phyloP scores from a whole-genome alignment of 2,888 invertebrate species.

The Sesia bembeciformis region DNA sequence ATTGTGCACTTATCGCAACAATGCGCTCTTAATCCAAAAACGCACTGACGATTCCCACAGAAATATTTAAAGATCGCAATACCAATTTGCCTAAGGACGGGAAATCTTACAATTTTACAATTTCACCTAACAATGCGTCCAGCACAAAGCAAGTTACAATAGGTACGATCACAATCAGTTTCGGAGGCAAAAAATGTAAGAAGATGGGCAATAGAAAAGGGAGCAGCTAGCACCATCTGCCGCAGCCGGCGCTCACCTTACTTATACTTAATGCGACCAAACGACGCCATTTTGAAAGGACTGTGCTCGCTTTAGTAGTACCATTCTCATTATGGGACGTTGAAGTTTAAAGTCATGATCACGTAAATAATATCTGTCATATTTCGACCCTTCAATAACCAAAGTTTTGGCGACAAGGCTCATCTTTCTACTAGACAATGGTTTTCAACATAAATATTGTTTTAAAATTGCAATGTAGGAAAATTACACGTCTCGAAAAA shows the following conservation, averaged over 20 bases:
- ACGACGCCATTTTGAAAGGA: constrained; percentile 21
- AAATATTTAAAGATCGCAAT: constrained; percentile 35
- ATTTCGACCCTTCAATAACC: too few species aligned
- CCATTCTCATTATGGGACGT: constrained; percentile 2
- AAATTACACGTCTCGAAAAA: too few species aligned
- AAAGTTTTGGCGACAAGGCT: too few species aligned
- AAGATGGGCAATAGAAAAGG: constrained; percentile 65
- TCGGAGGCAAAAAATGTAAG: constrained; percentile 39
- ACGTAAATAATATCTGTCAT: too few species aligned
- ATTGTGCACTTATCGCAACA: constrained; percentile 14
- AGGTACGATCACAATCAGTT: constrained; percentile 55
- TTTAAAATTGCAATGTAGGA: too few species aligned
- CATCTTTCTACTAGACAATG: too few species aligned
- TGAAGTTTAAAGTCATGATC: too few species aligned
- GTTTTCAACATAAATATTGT: too few species aligned
- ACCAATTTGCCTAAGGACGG: constrained; percentile 48
- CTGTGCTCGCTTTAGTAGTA: constrained; percentile 11
- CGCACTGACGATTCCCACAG: constrained; percentile 46
- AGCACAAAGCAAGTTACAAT: constrained; percentile 51
- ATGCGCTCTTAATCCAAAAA: constrained; percentile 33
- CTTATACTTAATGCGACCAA: constrained; percentile 31
- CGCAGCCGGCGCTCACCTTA: constrained; percentile 42
- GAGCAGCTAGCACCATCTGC: constrained; percentile 52
- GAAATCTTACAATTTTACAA: constrained; percentile 50
- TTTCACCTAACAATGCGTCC: constrained; percentile 46